Base-by-base conservation (phyloP, 2,888 invertebrate genomes). In the Tolmerus cingulatus region DNA sequence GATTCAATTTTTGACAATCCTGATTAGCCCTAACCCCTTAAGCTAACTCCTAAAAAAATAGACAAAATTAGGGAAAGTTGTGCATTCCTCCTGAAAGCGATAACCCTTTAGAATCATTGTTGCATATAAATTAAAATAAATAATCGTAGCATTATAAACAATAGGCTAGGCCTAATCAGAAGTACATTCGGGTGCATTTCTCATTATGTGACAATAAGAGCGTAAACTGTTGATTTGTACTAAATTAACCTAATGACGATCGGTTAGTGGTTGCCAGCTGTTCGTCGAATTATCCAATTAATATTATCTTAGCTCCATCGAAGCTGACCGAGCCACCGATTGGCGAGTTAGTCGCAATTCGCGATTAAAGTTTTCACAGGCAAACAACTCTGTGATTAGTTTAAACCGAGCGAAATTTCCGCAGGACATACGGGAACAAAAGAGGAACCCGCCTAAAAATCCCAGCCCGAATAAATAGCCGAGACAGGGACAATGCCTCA, bases 141-240 rank as follows among this genome's bases (percentile, higher is more conserved):
- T 77, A 77, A 77, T 77, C 19, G 19, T 1, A 34, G 0, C 7
- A 7, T 34, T 34, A 34, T 34, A 77, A 16, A 40, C 40, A 40
- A 40, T 12, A 40, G 40, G 40, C n/a, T 57, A n/a, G 57, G 34
- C 34, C 34, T 34, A 34, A 34, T 34, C 7, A 34, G 7, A 34
- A 34, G 34, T 12, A 37, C 43, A n/a, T 14, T 9, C 7, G 37
- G 43, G 0, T 81, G 7, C 30, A 81, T 23, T 81, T 81, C 19
- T 46, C 46, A 81, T 81, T 81, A 81, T 51, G 79, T 23, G 51
- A 27, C 14, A 81, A 81, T 81, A 46, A 81, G 12, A 51, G 79
- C 30, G 79, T 81, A 51, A 81, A 81, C 51, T 81, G 79, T 46
- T 81, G 51, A 81, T 81, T 81, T 81, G 46, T 19, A 34, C 5